These are phyloP conservation scores for Lagopus leucura DNA, from an alignment of 2,113 vertebrate genomes.

Conservation along the genomic window DNA sequence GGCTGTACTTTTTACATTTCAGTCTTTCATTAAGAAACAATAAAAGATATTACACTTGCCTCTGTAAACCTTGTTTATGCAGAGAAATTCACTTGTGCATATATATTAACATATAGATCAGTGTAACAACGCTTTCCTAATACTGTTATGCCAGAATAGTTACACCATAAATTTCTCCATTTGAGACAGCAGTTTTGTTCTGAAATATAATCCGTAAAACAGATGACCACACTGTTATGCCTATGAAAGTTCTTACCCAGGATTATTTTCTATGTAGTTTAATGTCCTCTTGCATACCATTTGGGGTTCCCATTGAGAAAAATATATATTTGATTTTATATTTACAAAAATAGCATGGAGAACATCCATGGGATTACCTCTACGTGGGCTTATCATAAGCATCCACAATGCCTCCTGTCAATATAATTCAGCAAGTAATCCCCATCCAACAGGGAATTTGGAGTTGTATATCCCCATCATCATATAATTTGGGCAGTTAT, in stretches of 20 bases:
- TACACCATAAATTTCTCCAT: background rate
- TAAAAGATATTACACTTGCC: background rate
- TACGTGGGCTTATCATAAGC: background rate
- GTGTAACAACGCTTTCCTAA: background rate
- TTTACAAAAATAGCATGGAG: background rate
- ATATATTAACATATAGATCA: background rate
- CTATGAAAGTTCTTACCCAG: background rate
- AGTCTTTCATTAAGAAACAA: background rate
- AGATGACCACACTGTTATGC: background rate
- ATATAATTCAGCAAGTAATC: background rate
- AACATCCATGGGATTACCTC: fast-evolving
- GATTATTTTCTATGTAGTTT: background rate
- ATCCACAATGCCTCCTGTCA: background rate
- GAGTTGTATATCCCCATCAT: background rate
- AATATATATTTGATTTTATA: background rate
- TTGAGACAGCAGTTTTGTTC: background rate
- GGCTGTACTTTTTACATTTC: background rate
- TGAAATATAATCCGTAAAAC: background rate
- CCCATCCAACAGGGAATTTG: background rate
- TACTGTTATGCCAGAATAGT: background rate
- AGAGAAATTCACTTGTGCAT: background rate
- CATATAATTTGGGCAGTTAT: background rate
- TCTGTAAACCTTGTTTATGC: background rate
- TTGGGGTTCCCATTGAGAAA: background rate
- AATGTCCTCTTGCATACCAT: background rate